phyloP scores from a whole-genome alignment of 2,888 invertebrate genomes.

The Aspidiotus rigidus region DNA sequence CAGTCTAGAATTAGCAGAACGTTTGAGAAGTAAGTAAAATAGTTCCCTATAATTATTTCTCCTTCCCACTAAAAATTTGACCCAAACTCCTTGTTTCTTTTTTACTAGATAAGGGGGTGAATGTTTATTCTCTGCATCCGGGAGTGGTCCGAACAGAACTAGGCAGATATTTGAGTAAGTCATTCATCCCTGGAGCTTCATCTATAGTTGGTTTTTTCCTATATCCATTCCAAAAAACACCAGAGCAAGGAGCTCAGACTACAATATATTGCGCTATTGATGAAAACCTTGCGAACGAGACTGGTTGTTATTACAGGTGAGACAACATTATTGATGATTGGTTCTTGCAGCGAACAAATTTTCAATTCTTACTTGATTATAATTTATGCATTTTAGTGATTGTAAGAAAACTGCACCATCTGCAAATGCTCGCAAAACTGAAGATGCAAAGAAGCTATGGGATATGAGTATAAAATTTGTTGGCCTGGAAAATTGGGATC shows the following conservation, averaged over 20 bases:
- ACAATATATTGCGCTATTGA: constrained; percentile 61
- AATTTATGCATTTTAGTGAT: constrained; percentile 25
- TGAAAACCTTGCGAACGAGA: constrained; percentile 46
- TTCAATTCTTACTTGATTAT: not conserved
- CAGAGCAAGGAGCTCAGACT: constrained; percentile 64
- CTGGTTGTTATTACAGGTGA: constrained; percentile 38
- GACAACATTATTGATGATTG: not conserved
- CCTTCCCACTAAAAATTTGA: not conserved
- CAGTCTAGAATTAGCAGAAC: constrained; percentile 32
- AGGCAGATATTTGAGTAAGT: constrained; percentile 53
- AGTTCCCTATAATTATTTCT: not conserved
- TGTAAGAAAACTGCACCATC: constrained; percentile 42
- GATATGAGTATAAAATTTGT: constrained; percentile 49
- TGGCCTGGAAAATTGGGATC: constrained; percentile 32
- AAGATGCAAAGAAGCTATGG: constrained; percentile 54
- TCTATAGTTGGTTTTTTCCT: constrained; percentile 42
- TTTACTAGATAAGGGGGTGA: constrained; percentile 46
- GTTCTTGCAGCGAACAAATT: not conserved
- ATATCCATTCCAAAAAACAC: constrained; percentile 47
- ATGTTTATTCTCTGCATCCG: constrained; percentile 62
- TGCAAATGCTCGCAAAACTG: constrained; percentile 47
- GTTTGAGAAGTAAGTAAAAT: constrained; percentile 33
- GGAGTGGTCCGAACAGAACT: constrained; percentile 67
- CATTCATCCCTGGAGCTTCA: constrained; percentile 48
- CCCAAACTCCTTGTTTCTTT: not conserved